A percentile compares a stretch with the other conserved stretches of the same genome.
These are phyloP conservation scores for Sarcophaga caerulescens DNA, from an alignment of 2,888 invertebrate genomes.

Conservation along the genomic window DNA sequence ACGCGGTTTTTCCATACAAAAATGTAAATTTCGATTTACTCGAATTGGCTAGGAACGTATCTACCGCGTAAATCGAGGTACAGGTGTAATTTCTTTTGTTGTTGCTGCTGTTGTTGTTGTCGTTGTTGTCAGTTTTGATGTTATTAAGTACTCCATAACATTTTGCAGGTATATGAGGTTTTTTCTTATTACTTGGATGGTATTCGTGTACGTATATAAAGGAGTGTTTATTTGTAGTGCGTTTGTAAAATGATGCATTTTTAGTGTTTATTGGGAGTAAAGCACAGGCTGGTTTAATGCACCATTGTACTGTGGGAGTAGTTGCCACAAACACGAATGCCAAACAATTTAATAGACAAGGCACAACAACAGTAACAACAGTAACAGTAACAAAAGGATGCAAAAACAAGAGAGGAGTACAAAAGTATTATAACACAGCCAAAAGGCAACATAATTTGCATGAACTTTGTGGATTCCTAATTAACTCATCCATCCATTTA, in stretches of 20 bases:
- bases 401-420: neutral
- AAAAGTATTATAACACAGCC: neutral
- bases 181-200: neutral
- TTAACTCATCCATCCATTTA: constrained; percentile 61
- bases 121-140: constrained; percentile 19
- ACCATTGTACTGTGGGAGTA: constrained; percentile 13
- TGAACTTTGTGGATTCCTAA: constrained; percentile 62
- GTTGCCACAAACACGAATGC: constrained; percentile 35
- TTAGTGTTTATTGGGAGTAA: neutral
- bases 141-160: constrained; percentile 43
- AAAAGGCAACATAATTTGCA: constrained; percentile 47
- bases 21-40: too few relatives aligned
- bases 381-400: neutral
- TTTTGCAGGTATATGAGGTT: neutral
- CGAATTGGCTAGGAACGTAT: too few relatives aligned
- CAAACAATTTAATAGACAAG: constrained; percentile 25
- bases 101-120: constrained; percentile 26
- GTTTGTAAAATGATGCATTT: constrained; percentile 39
- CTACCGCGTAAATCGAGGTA: too few relatives aligned
- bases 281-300: neutral
- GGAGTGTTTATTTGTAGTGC: constrained; percentile 51
- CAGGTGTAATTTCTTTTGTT: constrained; percentile 39
- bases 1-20: too few relatives aligned
- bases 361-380: neutral
- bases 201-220: constrained; percentile 18